phyloP scores from a whole-genome alignment of 1,140 invertebrate genomes.

The Sarcophaga bullata region DNA sequence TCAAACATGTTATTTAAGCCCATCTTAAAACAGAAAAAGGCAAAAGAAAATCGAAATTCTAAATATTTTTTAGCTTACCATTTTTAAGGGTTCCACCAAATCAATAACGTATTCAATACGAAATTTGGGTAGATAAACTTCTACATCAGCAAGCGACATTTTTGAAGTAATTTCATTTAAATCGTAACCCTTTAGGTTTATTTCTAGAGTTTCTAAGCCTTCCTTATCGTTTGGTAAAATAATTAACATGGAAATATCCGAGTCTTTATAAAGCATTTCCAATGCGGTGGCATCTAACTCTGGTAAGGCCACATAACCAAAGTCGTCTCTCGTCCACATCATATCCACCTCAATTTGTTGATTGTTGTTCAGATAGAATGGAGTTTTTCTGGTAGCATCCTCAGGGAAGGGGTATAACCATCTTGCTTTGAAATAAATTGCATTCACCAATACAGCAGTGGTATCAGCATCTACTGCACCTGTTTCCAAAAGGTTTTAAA shows the following conservation, averaged over 20 bases:
- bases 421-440: no score
- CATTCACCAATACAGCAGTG: background rate
- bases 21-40: no score
- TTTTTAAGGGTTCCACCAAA: slow-evolving; percentile 58
- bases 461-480: slow-evolving; percentile 36
- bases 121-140: slow-evolving; percentile 72
- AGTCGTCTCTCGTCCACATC: slow-evolving; percentile 35
- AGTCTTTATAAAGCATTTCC: no score
- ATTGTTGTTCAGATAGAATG: slow-evolving; percentile 1
- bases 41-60: no score
- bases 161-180: slow-evolving; percentile 59
- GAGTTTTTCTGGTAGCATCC: background rate
- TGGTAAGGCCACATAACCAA: slow-evolving; percentile 39
- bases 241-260: no score
- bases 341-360: slow-evolving; percentile 26
- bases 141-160: slow-evolving; percentile 57
- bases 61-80: slow-evolving; percentile 65
- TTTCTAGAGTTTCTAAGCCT: no score
- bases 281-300: background rate
- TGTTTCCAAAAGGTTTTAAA: slow-evolving; percentile 32
- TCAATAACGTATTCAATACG: slow-evolving; percentile 68
- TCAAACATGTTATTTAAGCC: no score
- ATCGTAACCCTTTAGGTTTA: slow-evolving; percentile 62
- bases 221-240: no score
- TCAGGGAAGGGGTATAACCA: background rate